Evolutionary conservation across 1,140 invertebrate genomes (phyloP).

Genomic region (Teleogryllus occipitalis): DNA sequence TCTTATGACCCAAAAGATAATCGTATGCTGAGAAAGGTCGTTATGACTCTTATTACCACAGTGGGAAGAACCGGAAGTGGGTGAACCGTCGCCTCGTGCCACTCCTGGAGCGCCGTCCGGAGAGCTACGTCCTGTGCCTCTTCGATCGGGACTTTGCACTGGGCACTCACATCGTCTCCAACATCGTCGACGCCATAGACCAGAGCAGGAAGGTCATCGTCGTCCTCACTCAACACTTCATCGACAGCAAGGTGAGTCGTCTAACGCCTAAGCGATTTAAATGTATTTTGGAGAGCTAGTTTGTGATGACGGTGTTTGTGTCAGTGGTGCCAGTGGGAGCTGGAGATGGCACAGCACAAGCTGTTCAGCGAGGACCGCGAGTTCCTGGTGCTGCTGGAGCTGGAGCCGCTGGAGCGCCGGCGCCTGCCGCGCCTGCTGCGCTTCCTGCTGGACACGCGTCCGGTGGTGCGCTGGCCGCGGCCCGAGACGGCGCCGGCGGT

Average conservation of each 20-base stretch:
- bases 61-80: background rate
- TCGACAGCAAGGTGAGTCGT: background rate
- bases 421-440: slow-evolving; percentile 8
- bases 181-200: background rate
- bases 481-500: background rate
- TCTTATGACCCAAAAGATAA: too few relatives aligned
- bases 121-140: background rate
- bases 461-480: slow-evolving; percentile 16
- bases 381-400: slow-evolving; percentile 20
- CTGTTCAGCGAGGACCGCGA: slow-evolving; percentile 17
- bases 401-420: slow-evolving; percentile 8
- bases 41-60: background rate
- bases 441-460: slow-evolving; percentile 20
- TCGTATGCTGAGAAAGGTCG: too few relatives aligned
- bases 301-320: background rate
- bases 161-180: background rate
- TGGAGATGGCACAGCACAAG: slow-evolving; percentile 21
- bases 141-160: background rate
- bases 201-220: background rate
- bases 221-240: background rate
- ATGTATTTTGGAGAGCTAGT: too few relatives aligned
- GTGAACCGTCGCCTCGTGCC: background rate
- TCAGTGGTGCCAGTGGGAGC: slow-evolving; percentile 21
- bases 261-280: too few relatives aligned
- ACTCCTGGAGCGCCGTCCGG: background rate